phyloP scores from a whole-genome alignment of 2,888 invertebrate genomes.

The Frankliniella intonsa region DNA sequence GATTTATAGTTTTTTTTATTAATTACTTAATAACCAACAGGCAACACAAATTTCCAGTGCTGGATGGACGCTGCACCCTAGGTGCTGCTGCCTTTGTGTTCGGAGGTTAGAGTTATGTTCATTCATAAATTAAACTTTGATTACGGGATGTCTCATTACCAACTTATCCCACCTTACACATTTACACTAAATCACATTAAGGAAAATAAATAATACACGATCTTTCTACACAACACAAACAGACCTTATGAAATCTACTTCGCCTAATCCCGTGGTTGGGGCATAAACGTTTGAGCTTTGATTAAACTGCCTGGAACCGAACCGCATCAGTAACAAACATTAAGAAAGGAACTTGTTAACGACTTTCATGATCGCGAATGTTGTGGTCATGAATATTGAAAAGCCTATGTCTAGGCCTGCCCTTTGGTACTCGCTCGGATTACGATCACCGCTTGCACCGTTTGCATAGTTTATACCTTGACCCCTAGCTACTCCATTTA shows the following conservation, averaged over 20 bases:
- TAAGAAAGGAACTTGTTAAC: slow-evolving; percentile 14
- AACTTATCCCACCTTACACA: not conserved
- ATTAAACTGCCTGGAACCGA: not conserved
- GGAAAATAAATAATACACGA: slow-evolving; percentile 10
- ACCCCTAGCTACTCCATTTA: no score
- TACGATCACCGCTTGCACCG: not conserved
- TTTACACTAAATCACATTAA: slow-evolving; percentile 17
- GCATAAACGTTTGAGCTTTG: slow-evolving; percentile 10
- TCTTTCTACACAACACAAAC: not conserved
- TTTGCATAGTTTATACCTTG: no score
- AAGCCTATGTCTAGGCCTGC: not conserved
- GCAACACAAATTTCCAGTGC: not conserved
- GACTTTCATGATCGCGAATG: not conserved
- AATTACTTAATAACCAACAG: not conserved
- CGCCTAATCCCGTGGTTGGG: not conserved
- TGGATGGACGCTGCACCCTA: not conserved
- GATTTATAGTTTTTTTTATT: not conserved
- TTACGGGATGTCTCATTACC: not conserved
- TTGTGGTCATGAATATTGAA: not conserved
- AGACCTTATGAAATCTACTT: not conserved
- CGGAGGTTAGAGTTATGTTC: not conserved
- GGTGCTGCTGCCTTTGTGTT: not conserved
- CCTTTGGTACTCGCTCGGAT: slow-evolving; percentile 4
- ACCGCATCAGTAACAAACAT: not conserved
- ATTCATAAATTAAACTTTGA: not conserved